A percentile compares a stretch with the other conserved stretches of the same genome.
These are phyloP conservation scores for Typhlichthys eigenmanni DNA, from an alignment of 2,797 vertebrate species.

Conservation along the genomic window DNA sequence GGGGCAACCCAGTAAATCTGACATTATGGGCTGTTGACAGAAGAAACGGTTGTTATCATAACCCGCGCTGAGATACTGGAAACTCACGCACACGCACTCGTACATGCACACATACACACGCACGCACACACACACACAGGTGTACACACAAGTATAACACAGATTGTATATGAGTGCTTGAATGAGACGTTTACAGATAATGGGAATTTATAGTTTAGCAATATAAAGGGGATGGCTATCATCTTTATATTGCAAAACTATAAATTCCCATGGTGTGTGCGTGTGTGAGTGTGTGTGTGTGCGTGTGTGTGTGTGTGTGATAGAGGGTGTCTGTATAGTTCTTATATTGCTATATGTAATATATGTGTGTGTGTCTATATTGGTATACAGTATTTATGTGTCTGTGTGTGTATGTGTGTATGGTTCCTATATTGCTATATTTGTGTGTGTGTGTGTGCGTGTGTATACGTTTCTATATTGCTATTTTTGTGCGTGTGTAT, in stretches of 20 bases:
- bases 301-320: too few species aligned
- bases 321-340: constrained; percentile 4
- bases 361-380: too few species aligned
- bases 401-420: constrained; percentile 18
- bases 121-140: constrained; percentile 26
- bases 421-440: constrained; percentile 11
- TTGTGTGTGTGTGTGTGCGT: constrained; percentile 56
- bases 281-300: too few species aligned
- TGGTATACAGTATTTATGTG: too few species aligned
- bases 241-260: constrained; percentile 2
- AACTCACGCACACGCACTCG: constrained; percentile 45
- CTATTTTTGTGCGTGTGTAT: too few species aligned
- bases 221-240: constrained; percentile 15
- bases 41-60: constrained; percentile 78
- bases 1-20: constrained; percentile 78
- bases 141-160: constrained; percentile 7
- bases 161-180: constrained; percentile 34
- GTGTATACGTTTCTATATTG: constrained; percentile 21
- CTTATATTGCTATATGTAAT: too few species aligned
- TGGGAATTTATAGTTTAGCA: constrained; percentile 56
- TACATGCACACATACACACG: constrained; percentile 4
- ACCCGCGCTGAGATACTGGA: constrained; percentile 71
- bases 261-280: constrained; percentile 24
- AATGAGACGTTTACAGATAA: constrained; percentile 43
- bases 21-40: constrained; percentile 77